phyloP scores from a whole-genome alignment of 1,140 invertebrate genomes.

The Globodera ellingtonae region DNA sequence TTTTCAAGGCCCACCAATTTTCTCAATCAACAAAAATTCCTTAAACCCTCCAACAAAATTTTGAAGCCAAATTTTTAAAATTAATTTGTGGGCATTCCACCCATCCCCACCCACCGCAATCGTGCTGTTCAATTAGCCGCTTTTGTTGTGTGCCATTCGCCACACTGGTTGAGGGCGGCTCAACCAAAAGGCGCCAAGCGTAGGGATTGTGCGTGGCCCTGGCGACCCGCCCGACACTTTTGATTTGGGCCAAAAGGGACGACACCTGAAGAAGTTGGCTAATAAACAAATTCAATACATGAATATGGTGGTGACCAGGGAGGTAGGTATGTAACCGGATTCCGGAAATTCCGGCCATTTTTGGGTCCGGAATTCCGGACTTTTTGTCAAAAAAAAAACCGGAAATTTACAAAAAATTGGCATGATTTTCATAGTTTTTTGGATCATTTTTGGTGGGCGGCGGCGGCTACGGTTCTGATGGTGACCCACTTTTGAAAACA shows the following conservation, averaged over 20 bases:
- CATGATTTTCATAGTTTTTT: neutral
- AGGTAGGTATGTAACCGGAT: no score
- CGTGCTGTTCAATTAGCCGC: constrained; percentile 35
- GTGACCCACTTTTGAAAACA: no score
- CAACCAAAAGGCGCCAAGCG: constrained; percentile 45
- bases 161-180: constrained; percentile 27
- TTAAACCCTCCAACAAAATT: no score
- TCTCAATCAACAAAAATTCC: no score
- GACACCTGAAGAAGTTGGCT: constrained; percentile 49
- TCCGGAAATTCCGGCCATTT: no score
- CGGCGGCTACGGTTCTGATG: no score
- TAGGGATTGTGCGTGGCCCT: constrained; percentile 64
- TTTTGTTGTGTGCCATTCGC: neutral
- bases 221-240: constrained; percentile 57
- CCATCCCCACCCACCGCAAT: constrained; percentile 40
- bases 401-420: constrained; percentile 17
- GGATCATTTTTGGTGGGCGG: no score
- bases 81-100: constrained; percentile 12
- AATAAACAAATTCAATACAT: neutral
- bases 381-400: neutral
- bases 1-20: no score
- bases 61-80: neutral
- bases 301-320: no score
- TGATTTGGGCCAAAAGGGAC: constrained; percentile 46
- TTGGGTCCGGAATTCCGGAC: no score